Percentiles rank a stretch among this genome's conserved stretches.
Conservation (phyloP, 1,140 invertebrate species). For the Lepidurus arcticus region DNA sequence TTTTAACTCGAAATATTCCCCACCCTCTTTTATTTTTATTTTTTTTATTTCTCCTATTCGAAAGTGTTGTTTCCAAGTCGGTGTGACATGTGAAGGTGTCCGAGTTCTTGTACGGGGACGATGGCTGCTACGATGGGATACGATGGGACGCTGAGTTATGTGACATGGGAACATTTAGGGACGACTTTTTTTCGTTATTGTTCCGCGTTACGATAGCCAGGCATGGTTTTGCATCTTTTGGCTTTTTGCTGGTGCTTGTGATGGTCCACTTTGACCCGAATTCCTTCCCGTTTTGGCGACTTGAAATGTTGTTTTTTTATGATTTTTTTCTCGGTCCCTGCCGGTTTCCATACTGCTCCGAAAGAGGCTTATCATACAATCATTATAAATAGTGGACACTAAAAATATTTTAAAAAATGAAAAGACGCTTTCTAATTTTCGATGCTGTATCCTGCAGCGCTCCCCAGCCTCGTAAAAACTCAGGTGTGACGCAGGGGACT, state of each 20-base stretch:
- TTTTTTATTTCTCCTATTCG: background rate
- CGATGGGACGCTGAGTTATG: slow-evolving; percentile 12
- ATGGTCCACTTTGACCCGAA: background rate
- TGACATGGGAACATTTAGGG: background rate
- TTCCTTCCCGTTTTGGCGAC: background rate
- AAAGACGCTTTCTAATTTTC: background rate
- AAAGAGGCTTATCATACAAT: background rate
- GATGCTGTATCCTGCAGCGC: background rate
- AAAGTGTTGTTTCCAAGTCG: background rate
- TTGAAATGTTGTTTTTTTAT: background rate
- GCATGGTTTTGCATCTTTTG: slow-evolving; percentile 21
- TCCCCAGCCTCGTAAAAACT: background rate
- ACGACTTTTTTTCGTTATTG: background rate
- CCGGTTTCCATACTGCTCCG: background rate
- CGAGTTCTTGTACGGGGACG: background rate
- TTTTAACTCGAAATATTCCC: background rate
- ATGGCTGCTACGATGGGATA: background rate
- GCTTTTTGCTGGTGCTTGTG: background rate
- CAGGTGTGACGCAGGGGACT: background rate
- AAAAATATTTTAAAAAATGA: background rate
- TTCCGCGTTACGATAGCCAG: background rate
- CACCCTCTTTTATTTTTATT: background rate
- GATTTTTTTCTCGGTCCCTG: background rate
- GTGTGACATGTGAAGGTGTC: slow-evolving; percentile 1
- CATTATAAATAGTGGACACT: background rate